phyloP scores from a whole-genome alignment of 1,140 invertebrate species.

The Caenorhabditis latens region DNA sequence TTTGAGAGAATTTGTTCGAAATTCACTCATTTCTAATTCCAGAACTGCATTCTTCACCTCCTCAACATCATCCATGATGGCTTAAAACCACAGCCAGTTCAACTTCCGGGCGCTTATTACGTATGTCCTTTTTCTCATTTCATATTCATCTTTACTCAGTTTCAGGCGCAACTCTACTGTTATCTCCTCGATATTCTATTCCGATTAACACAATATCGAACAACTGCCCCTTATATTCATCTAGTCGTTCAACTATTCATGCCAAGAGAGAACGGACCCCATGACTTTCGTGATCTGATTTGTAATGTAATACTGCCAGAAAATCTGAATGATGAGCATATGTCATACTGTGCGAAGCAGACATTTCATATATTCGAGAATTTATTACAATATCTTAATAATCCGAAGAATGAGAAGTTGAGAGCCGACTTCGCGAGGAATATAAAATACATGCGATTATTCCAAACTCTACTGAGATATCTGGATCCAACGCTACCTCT shows the following conservation, averaged over 20 bases:
- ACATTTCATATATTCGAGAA: background rate
- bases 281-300: conserved; percentile 9
- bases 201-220: background rate
- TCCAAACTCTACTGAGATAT: background rate
- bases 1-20: too few species aligned
- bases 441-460: background rate
- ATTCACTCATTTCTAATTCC: background rate
- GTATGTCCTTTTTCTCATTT: background rate
- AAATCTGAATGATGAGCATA: background rate
- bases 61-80: conserved; percentile 34
- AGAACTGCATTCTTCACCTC: background rate
- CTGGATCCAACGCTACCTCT: background rate
- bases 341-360: background rate
- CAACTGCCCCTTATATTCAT: background rate
- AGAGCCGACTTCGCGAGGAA: background rate
- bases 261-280: background rate
- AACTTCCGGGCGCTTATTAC: background rate
- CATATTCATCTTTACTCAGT: background rate
- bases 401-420: background rate
- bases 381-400: background rate
- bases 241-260: conserved; percentile 17
- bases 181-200: conserved; percentile 6
- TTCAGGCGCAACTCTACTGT: conserved; percentile 21
- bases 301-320: background rate
- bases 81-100: background rate